Evolutionary conservation across 35 echinoderm and acorn worm genomes (phyloP), one percentile per base, ranked within the genome.

Genomic region (Acanthaster planci): DNA sequence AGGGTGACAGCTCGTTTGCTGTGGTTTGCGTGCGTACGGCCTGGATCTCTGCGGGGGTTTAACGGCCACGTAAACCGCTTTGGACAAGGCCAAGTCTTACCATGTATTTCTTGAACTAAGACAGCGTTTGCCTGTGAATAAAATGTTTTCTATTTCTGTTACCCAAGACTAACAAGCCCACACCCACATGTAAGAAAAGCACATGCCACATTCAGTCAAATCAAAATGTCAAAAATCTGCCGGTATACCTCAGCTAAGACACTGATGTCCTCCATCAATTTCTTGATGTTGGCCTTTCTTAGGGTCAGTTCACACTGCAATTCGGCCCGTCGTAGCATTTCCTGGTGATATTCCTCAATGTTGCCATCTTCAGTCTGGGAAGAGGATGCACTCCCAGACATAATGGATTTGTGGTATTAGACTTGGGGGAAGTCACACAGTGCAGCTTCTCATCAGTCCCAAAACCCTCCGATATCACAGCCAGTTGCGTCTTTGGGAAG

Each of bases 271-370:
- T 50, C 51, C 32, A 76, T 57, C 2, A 87, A 76, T 26, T 32
- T 87, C 21, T 27, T 30, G 44, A 60, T 12, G 36, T 52, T 79
- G 35, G 22, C 26, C 51, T 79, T 51, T 38, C 72, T 30, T 17
- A 76, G 54, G 9, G 42, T 59, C 51, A 79, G 21, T 55, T 87
- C 76, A 37, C 40, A 55, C n/a, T 79, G 68, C n/a, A 79, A 37
- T 54, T 87, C 85, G 8, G 76, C 76, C 55, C 79, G 76, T 35
- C 55, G 42, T 30, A 79, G 54, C 21, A 80, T 36, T 47, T 78
- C 40, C 3, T 38, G 7, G 12, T 80, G 75, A 19, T 87, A 87
- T 27, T 72, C 1, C 15, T 72, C 34, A 34, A 72, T 26, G 64
- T 26, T 27, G 26, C 34, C 64, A 26, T 72, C 64, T 21, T 72